Base-by-base conservation (phyloP, 92 coral and sea anemone species). In the Chrysogorgia sp. region DNA sequence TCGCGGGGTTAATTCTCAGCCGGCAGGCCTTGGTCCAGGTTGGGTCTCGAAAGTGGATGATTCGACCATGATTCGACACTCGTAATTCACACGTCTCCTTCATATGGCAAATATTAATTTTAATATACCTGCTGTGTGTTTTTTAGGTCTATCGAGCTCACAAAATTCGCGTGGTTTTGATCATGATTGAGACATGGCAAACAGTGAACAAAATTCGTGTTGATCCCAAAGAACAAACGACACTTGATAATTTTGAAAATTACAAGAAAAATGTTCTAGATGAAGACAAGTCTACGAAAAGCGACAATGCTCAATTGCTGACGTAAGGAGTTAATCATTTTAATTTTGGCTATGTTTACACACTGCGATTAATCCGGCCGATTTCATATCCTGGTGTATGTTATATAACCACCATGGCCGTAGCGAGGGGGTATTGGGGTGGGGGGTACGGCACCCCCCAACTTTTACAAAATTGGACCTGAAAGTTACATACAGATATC, bases 291-390 rank as follows among this genome's bases (percentile, higher is more conserved):
- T 22, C 25, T 23, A 71, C 78, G 26, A 31, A 55, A 50, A 90
- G 87, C 55, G 98, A 94, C 52, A 92, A 94, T 87, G 92, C 93
- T 19, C 92, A 89, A 68, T 74, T 94, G 19, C 50, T 94, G 15
- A 87, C 97, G 98, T 94, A 67, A 94, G 97, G 75, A 47, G 28
- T 15, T 23, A 1, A 17, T 52, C 20, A 52, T 5, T 52, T 52
- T 52, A 4, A 4, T 37, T 37, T 4, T 37, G 43, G 43, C 12
- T 37, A 37, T 37, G 43, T 37, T 37, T 5, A 37, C 5, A 12
- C 43, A 4, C 43, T 37, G 43, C 6, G 43, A 12, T 5, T 37
- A 5, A 37, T 12, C 12, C n/a, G n/a, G n/a, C n/a, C n/a, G n/a
- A n/a, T n/a, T n/a, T 37, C 43, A 4, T 37, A 37, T 37, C 43